These are phyloP conservation scores for Zhengitettix transpicula DNA, from an alignment of 2,888 invertebrate genomes.

Conservation along the genomic window DNA sequence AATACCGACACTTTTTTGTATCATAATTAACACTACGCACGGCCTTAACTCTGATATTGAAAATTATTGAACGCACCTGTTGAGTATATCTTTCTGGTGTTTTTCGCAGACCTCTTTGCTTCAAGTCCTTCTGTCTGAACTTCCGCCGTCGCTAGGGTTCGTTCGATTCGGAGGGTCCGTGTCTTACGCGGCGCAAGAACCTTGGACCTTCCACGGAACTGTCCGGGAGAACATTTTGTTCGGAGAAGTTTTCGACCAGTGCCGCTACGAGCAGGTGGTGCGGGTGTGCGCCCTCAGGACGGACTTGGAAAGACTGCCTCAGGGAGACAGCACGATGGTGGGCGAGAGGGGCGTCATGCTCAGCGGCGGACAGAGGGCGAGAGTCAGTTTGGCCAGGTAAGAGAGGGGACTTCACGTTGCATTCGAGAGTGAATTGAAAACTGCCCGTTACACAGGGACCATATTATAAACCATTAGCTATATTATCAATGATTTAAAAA, in stretches of 20 bases:
- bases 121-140: conserved; percentile 53
- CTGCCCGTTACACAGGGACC: too few relatives aligned
- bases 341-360: conserved; percentile 62
- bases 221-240: conserved; percentile 67
- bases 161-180: conserved; percentile 41
- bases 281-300: conserved; percentile 43
- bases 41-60: too few relatives aligned
- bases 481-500: too few relatives aligned
- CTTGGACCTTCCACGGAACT: conserved; percentile 58
- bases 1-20: too few relatives aligned
- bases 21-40: too few relatives aligned
- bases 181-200: conserved; percentile 63
- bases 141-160: conserved; percentile 41
- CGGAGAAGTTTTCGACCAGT: conserved; percentile 41
- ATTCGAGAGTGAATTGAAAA: too few relatives aligned
- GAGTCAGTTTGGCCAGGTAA: conserved; percentile 52
- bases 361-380: conserved; percentile 66
- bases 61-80: too few relatives aligned
- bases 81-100: too few relatives aligned
- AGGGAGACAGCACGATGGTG: conserved; percentile 56
- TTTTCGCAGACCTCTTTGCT: conserved; percentile 35
- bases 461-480: too few relatives aligned
- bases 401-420: too few relatives aligned
- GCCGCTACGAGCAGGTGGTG: conserved; percentile 33
- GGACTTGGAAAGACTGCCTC: conserved; percentile 52